These are phyloP conservation scores for Prenolepis imparis DNA, from an alignment of 2,888 invertebrate genomes.

Conservation along the genomic window DNA sequence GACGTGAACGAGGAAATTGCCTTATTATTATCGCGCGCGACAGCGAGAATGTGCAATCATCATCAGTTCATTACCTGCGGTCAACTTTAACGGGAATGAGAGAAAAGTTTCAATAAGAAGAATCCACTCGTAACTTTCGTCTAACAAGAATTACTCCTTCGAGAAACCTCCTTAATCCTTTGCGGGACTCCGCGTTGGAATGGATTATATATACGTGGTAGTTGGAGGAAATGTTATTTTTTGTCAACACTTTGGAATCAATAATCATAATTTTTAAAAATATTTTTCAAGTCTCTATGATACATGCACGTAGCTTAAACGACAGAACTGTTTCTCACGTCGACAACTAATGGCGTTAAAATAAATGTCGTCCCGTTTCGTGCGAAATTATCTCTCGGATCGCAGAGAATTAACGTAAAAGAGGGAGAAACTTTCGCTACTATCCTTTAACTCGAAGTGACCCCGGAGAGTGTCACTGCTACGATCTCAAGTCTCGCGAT, in stretches of 20 bases:
- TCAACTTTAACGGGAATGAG: conserved; percentile 5
- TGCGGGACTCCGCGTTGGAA: neutral
- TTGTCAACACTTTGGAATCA: neutral
- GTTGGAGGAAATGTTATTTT: neutral
- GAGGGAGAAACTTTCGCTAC: neutral
- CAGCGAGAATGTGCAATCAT: neutral
- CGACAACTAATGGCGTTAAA: neutral
- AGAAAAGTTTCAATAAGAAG: neutral
- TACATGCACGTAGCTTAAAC: neutral
- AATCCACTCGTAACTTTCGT: neutral
- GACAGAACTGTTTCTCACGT: neutral
- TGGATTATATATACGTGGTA: neutral
- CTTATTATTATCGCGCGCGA: conserved; percentile 11
- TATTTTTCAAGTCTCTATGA: neutral
- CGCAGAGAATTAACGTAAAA: neutral
- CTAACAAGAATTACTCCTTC: conserved; percentile 4
- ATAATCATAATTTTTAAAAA: neutral
- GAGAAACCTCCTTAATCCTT: neutral
- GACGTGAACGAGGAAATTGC: conserved; percentile 29
- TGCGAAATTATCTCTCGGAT: conserved; percentile 2
- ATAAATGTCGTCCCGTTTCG: conserved; percentile 4
- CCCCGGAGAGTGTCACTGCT: neutral
- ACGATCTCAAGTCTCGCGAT: conserved; percentile 34
- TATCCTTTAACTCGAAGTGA: neutral
- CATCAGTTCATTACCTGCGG: neutral